phyloP scores from a whole-genome alignment of 2,113 vertebrate genomes.

The Lathamus discolor region DNA sequence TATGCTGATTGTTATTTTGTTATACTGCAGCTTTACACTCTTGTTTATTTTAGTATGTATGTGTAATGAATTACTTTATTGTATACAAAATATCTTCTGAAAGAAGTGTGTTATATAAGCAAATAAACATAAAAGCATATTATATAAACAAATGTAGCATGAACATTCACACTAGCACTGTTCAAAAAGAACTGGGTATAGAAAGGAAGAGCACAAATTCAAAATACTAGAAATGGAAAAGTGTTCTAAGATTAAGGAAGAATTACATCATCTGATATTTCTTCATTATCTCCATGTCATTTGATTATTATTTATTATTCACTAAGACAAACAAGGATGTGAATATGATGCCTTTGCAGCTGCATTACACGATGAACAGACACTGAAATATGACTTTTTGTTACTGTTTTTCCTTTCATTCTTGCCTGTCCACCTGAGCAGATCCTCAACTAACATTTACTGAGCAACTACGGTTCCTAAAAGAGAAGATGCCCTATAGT shows the following conservation, averaged over 20 bases:
- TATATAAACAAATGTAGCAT: neutral
- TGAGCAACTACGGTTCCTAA: neutral
- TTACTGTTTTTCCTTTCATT: neutral
- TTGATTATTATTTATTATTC: neutral
- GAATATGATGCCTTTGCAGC: neutral
- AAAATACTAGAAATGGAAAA: neutral
- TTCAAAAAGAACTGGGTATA: neutral
- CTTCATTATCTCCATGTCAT: neutral
- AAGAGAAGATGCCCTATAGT: neutral
- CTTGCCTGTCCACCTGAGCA: neutral
- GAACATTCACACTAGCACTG: neutral
- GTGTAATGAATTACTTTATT: neutral
- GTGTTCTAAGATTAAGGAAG: neutral
- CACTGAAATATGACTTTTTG: neutral
- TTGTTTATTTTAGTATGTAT: neutral
- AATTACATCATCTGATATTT: neutral
- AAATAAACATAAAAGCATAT: neutral
- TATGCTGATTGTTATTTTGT: neutral
- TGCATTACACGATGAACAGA: neutral
- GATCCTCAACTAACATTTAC: neutral
- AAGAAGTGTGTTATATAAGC: neutral
- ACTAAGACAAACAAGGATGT: neutral
- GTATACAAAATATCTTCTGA: neutral
- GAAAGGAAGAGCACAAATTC: neutral
- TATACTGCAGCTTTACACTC: neutral